Evolutionary conservation across 2,113 vertebrate species (phyloP).

Genomic region (Onychostoma macrolepis): DNA sequence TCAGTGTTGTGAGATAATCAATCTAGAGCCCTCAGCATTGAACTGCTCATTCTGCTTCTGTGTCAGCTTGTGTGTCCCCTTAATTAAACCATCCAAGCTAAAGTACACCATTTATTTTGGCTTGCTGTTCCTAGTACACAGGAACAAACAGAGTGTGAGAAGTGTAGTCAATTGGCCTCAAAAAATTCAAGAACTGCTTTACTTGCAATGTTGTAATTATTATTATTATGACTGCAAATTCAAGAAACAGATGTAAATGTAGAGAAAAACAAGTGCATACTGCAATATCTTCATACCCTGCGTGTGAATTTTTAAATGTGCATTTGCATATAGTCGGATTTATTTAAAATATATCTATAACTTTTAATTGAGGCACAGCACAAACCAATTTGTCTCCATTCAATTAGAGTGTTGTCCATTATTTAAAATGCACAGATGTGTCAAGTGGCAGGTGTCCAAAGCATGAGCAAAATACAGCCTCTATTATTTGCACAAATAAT

Average conservation of each 20-base stretch:
- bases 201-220: not conserved
- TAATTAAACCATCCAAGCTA: conserved; percentile 46
- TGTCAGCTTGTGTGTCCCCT: conserved; percentile 33
- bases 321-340: not conserved
- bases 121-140: not conserved
- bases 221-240: not conserved
- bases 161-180: not conserved
- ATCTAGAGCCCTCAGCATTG: conserved; percentile 39
- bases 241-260: not conserved
- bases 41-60: conserved; percentile 45
- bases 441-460: not conserved
- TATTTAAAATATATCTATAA: not conserved
- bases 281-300: not conserved
- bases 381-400: not conserved
- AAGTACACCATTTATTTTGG: conserved; percentile 7
- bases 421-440: conserved; percentile 5
- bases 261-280: not conserved
- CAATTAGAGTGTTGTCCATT: not conserved
- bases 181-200: not conserved
- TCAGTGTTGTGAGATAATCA: conserved; percentile 43
- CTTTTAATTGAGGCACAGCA: not conserved
- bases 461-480: conserved; percentile 14
- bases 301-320: not conserved
- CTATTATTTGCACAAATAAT: conserved; percentile 43
- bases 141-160: conserved; percentile 7